Percentiles rank a stretch among this genome's conserved stretches.
phyloP scores from a whole-genome alignment of 1,140 invertebrate species.

The Bombus fervidus region DNA sequence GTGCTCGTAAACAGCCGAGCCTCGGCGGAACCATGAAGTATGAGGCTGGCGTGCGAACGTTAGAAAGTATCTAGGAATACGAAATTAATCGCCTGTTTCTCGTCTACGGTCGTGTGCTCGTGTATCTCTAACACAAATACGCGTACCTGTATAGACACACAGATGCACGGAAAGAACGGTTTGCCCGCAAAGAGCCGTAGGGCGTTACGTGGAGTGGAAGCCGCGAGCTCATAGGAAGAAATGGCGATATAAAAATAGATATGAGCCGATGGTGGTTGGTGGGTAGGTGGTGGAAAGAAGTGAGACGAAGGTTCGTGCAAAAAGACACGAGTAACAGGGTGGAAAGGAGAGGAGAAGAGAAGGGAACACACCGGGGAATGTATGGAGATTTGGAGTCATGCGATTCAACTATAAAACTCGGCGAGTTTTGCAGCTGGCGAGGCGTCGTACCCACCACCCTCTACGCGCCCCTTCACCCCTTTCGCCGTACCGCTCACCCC shows the following conservation, averaged over 20 bases:
- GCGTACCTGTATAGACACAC: neutral
- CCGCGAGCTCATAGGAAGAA: slow-evolving; percentile 61
- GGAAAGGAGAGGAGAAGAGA: slow-evolving; percentile 42
- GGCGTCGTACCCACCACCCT: slow-evolving; percentile 71
- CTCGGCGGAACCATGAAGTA: slow-evolving; percentile 64
- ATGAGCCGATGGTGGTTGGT: slow-evolving; percentile 55
- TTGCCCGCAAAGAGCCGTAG: slow-evolving; percentile 40
- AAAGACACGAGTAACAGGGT: slow-evolving; percentile 55
- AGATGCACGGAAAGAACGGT: neutral
- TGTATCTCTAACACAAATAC: too few species aligned
- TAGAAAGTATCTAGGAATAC: slow-evolving; percentile 76
- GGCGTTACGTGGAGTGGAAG: slow-evolving; percentile 52
- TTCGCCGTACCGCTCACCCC: slow-evolving; percentile 40
- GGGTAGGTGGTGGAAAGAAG: slow-evolving; percentile 58
- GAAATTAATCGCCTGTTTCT: slow-evolving; percentile 73
- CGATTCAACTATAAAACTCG: slow-evolving; percentile 83
- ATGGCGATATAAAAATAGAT: slow-evolving; percentile 75
- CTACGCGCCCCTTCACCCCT: slow-evolving; percentile 36
- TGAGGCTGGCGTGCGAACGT: slow-evolving; percentile 69
- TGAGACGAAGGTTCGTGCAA: slow-evolving; percentile 40
- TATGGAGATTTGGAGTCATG: slow-evolving; percentile 82
- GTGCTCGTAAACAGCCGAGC: slow-evolving; percentile 61
- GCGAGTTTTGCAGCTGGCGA: slow-evolving; percentile 81
- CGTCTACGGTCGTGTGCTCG: slow-evolving; percentile 3
- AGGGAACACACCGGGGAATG: slow-evolving; percentile 69